Base-by-base conservation (phyloP, 2,888 invertebrate species). In the Drymonia ruficornis region DNA sequence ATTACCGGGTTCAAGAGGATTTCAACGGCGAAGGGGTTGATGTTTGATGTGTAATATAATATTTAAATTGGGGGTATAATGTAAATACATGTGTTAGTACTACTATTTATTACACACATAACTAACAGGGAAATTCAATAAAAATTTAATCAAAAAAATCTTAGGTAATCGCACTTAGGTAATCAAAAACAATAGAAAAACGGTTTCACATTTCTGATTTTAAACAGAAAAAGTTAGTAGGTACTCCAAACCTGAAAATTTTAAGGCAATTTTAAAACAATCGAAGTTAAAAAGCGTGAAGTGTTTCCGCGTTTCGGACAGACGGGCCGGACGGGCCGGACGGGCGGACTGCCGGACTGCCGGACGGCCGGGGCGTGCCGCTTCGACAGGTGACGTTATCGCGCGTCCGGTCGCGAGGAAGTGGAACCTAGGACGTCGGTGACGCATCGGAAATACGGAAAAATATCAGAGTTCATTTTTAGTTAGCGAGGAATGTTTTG, bases 301-400 rank as follows among this genome's bases (percentile, higher is more conserved):
- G 49, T 54, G 58, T 52, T 54, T 43, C 58, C 42, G 34, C 47
- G 23, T 42, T 19, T 31, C 28, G 47, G 29, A 36, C 28, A 29
- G 29, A 13, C 47, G 45, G 15, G 12, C 11, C 28, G 8, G 18
- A 29, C 16, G 43, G 31, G 3, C 15, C 42, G 19, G 28, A 4
- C 34, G n/a, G 48, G 29, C n/a, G n/a, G n/a, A n/a, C n/a, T n/a
- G 15, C 31, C n/a, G 16, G 29, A 23, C 19, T 44, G 15, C 23
- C 9, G 8, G 31, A 44, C 18, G 42, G 46, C 36, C 52, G 15
- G 31, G 6, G 13, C 43, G 50, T 12, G 23, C 15, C 36, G 50
- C 50, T 48, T 57, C 48, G 50, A 57, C 53, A 50, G 38, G 34
- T 47, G 56, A 52, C 63, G 47, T 49, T 61, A 61, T 63, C 61